phyloP scores from a whole-genome alignment of 2,888 invertebrate genomes.

The Emmelina monodactyla region DNA sequence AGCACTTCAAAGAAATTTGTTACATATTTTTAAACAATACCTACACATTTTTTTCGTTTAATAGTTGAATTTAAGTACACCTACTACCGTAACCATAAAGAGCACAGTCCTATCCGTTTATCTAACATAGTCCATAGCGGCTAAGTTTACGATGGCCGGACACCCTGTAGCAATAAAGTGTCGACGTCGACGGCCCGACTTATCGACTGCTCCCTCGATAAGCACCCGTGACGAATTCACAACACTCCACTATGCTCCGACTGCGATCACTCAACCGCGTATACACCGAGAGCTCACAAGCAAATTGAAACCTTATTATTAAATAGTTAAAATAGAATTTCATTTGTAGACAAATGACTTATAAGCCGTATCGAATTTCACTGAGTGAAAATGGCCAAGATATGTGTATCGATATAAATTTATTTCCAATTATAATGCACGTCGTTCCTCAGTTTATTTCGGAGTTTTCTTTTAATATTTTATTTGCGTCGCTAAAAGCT shows the following conservation, averaged over 20 bases:
- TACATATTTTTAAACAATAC: too few relatives aligned
- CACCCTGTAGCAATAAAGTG: constrained; percentile 52
- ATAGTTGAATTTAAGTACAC: too few relatives aligned
- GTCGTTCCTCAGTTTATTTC: constrained; percentile 32
- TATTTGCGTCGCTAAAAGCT: neutral
- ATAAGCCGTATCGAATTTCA: constrained; percentile 13
- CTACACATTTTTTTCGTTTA: too few relatives aligned
- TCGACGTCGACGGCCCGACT: constrained; percentile 54
- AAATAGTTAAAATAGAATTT: too few relatives aligned
- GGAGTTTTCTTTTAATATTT: constrained; percentile 18
- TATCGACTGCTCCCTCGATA: constrained; percentile 59
- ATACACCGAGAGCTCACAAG: too few relatives aligned
- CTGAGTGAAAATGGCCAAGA: constrained; percentile 33
- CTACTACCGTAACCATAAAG: too few relatives aligned
- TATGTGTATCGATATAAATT: constrained; percentile 51
- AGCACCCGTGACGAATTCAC: constrained; percentile 64
- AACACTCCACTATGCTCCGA: constrained; percentile 30
- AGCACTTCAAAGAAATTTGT: too few relatives aligned
- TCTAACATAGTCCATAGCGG: too few relatives aligned
- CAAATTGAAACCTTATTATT: too few relatives aligned
- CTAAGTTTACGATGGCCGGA: constrained; percentile 43
- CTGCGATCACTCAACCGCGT: too few relatives aligned
- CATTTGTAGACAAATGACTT: too few relatives aligned
- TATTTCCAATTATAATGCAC: constrained; percentile 51
- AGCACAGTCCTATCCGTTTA: too few relatives aligned